Conservation (phyloP, 1,140 invertebrate species). For the Heliconius nattereri region DNA sequence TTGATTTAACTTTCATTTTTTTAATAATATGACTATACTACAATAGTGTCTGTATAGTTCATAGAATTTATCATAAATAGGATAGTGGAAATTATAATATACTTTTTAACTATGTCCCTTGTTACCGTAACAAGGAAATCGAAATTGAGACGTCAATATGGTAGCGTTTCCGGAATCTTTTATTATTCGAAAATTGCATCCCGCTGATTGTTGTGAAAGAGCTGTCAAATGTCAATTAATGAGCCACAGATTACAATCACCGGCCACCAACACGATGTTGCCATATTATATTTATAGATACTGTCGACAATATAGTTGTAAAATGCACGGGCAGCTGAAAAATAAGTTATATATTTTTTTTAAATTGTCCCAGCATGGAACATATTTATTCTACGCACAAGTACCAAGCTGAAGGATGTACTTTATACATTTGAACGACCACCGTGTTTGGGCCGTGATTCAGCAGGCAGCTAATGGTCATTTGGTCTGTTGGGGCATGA, state of each 20-base stretch:
- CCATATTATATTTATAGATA: not conserved
- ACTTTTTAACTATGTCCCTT: slow-evolving; percentile 6
- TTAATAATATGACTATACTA: not conserved
- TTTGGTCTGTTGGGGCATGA: slow-evolving; percentile 66
- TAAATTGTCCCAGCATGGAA: not conserved
- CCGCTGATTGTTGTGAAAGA: slow-evolving; percentile 77
- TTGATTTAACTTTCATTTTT: not conserved
- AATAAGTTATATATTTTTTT: not conserved
- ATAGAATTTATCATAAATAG: not conserved
- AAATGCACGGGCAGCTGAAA: slow-evolving; percentile 44
- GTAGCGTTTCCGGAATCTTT: slow-evolving; percentile 53
- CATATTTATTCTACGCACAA: not conserved
- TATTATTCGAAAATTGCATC: slow-evolving; percentile 54
- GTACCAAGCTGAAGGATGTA: slow-evolving; percentile 23
- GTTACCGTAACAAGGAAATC: slow-evolving; percentile 49
- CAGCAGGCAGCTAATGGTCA: slow-evolving; percentile 74
- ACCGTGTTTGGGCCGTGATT: slow-evolving; percentile 62
- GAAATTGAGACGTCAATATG: slow-evolving; percentile 70
- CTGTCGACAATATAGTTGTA: slow-evolving; percentile 21
- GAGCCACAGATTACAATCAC: slow-evolving; percentile 57
- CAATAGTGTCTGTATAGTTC: not conserved
- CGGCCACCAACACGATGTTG: slow-evolving; percentile 49
- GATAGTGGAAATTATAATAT: too few relatives aligned
- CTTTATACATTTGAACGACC: slow-evolving; percentile 51
- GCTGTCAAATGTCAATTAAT: slow-evolving; percentile 71